phyloP scores from a whole-genome alignment of 2,888 invertebrate genomes.

The Ernsta delagoae region DNA sequence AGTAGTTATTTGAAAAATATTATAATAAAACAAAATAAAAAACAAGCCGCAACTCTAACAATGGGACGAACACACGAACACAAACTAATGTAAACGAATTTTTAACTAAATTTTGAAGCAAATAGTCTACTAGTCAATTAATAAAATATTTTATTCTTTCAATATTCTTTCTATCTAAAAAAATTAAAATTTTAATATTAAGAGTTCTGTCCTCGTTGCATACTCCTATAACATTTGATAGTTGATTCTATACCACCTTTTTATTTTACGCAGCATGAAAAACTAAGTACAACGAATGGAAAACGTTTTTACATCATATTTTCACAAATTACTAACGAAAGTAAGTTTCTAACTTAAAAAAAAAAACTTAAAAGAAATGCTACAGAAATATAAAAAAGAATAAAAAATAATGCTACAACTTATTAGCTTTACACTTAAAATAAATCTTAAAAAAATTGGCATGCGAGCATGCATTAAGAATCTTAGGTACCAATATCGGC shows the following conservation, averaged over 20 bases:
- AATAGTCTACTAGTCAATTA: constrained; percentile 10
- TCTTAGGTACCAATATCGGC: background rate
- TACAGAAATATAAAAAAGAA: background rate
- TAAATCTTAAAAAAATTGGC: background rate
- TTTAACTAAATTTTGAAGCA: background rate
- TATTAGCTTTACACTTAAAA: background rate
- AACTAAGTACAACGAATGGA: background rate
- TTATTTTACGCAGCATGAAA: background rate
- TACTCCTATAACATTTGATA: no score
- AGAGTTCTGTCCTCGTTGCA: no score
- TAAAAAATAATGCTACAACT: background rate
- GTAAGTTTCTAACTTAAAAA: background rate
- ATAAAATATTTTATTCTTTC: no score
- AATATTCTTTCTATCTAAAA: no score
- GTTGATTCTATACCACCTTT: no score
- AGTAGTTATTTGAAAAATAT: no score
- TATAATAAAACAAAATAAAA: no score
- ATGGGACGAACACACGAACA: constrained; percentile 16
- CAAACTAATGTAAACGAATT: constrained; percentile 8
- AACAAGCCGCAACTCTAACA: constrained; percentile 33
- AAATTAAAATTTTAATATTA: no score
- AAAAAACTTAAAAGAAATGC: background rate
- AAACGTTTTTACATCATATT: background rate
- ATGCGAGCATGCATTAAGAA: constrained; percentile 38
- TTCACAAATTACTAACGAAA: background rate